Evolutionary conservation across 1,140 invertebrate genomes (phyloP).

Genomic region (Homarus americanus): DNA sequence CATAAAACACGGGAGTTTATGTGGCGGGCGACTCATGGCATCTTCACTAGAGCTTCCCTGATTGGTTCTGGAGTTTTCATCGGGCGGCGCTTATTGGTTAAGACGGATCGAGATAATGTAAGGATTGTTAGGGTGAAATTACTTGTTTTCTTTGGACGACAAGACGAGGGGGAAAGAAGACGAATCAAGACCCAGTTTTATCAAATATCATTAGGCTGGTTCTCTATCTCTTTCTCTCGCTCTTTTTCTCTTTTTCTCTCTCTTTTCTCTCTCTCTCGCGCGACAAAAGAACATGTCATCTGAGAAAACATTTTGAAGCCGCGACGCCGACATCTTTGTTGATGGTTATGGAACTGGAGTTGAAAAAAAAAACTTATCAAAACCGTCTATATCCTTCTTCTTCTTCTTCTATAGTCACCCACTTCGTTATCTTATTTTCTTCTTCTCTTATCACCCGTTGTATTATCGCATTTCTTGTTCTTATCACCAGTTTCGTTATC

Average conservation of each 20-base stretch:
- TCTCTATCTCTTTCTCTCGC: background rate
- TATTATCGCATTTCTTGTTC: no score
- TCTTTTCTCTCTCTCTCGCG: background rate
- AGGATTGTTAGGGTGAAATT: slow-evolving; percentile 41
- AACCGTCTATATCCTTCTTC: no score
- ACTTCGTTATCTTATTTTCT: no score
- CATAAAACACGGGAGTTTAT: no score
- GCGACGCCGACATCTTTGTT: background rate
- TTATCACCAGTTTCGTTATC: no score
- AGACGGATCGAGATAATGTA: slow-evolving; percentile 26
- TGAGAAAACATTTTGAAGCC: background rate
- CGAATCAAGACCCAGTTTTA: background rate
- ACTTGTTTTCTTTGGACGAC: slow-evolving; percentile 42
- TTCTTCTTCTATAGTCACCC: no score
- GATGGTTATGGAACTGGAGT: background rate
- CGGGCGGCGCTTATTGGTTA: slow-evolving; percentile 40
- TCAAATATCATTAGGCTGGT: background rate
- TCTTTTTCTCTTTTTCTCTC: no score
- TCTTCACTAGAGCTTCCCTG: slow-evolving; percentile 12
- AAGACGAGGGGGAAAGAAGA: background rate
- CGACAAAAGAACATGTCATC: slow-evolving; percentile 14
- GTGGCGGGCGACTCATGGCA: slow-evolving; percentile 24
- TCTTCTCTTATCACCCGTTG: background rate
- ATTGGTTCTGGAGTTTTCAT: slow-evolving; percentile 28
- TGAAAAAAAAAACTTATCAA: background rate